phyloP scores from a whole-genome alignment of 2,797 vertebrate genomes.

The Diglossa cyanea region DNA sequence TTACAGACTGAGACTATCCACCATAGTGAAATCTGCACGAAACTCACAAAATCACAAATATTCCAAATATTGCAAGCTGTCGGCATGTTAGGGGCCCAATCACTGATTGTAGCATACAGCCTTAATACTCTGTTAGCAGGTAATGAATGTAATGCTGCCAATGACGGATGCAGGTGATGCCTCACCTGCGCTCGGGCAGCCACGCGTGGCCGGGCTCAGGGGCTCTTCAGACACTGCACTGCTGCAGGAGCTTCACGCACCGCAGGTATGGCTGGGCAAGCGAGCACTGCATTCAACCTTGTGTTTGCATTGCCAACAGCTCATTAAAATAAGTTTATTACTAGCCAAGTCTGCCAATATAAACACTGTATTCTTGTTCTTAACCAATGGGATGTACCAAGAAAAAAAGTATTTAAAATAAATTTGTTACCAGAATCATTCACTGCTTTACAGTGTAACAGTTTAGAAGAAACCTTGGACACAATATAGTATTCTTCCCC shows the following conservation, averaged over 20 bases:
- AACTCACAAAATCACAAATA: not conserved
- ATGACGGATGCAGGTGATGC: accelerated
- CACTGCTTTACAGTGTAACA: not conserved
- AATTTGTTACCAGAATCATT: not conserved
- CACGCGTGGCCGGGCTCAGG: accelerated
- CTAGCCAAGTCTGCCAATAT: conserved; percentile 20
- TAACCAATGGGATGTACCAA: not conserved
- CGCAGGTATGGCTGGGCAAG: not conserved
- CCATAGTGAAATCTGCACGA: not conserved
- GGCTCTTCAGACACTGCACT: accelerated
- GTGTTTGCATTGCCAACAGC: not conserved
- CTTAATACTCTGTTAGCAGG: not conserved
- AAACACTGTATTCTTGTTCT: conserved; percentile 46
- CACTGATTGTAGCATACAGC: accelerated
- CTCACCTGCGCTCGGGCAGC: not conserved
- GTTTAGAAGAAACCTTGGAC: not conserved
- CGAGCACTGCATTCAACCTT: not conserved
- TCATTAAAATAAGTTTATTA: conserved; percentile 45
- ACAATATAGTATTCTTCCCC: not conserved
- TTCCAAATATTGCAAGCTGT: not conserved
- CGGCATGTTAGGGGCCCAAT: not conserved
- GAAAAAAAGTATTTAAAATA: not conserved
- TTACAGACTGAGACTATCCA: not conserved
- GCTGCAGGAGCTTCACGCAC: not conserved
- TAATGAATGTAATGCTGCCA: not conserved